Conservation (phyloP, 2,113 vertebrate species). For the Neopipo cinnamomea region DNA sequence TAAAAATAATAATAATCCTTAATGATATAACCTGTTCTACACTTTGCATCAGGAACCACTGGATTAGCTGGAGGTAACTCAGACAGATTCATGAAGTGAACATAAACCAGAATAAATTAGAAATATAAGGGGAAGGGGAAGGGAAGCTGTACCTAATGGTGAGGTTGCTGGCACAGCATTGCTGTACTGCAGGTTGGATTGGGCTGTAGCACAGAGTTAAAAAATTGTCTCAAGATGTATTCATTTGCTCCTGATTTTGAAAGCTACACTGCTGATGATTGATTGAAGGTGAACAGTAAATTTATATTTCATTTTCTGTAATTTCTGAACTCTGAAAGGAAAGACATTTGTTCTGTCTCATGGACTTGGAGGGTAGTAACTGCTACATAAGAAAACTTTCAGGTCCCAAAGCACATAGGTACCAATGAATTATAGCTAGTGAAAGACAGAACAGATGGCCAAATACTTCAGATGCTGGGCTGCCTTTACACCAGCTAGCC, state of each 20-base stretch:
- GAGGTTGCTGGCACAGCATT: not conserved
- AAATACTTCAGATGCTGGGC: not conserved
- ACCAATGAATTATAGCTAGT: not conserved
- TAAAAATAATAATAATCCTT: not conserved
- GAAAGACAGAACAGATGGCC: conserved; percentile 26
- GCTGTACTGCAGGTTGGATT: not conserved
- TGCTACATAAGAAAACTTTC: not conserved
- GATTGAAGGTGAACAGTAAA: not conserved
- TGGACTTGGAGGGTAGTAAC: not conserved
- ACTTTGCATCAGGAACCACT: not conserved
- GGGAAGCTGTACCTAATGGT: not conserved
- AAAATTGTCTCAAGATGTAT: accelerated
- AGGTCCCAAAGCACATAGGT: not conserved
- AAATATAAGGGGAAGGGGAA: not conserved
- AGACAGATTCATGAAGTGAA: not conserved
- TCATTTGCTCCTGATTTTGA: not conserved
- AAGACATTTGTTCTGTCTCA: not conserved
- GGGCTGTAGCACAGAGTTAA: not conserved
- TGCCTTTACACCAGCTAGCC: conserved; percentile 1
- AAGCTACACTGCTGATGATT: not conserved
- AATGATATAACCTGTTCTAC: not conserved
- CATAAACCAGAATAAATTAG: not conserved
- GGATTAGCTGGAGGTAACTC: not conserved
- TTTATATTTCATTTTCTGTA: not conserved
- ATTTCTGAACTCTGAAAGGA: not conserved